phyloP scores from a whole-genome alignment of 2,797 vertebrate genomes.

The Perodicticus potto region DNA sequence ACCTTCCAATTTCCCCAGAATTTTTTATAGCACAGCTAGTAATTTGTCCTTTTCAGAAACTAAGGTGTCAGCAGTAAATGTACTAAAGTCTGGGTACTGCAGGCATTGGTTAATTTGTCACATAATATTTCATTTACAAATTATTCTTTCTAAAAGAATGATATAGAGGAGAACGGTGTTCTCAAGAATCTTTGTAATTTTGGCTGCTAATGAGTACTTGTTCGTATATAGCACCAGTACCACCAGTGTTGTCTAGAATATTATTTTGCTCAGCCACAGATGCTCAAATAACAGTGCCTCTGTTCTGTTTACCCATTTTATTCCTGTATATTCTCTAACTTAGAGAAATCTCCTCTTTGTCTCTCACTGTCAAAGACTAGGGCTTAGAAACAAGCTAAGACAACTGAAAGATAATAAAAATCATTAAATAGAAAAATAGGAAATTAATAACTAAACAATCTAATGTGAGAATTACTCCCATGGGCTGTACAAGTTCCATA shows the following conservation, averaged over 20 bases:
- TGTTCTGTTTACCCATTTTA: slow-evolving; percentile 63
- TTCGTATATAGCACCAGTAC: background rate
- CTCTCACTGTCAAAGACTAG: slow-evolving; percentile 63
- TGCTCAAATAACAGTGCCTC: background rate
- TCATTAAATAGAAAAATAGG: slow-evolving; percentile 48
- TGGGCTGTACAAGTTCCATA: slow-evolving; percentile 19
- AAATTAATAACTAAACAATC: slow-evolving; percentile 59
- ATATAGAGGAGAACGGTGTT: background rate
- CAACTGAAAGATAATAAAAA: slow-evolving; percentile 58
- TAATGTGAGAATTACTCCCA: background rate
- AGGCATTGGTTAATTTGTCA: background rate
- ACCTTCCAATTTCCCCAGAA: slow-evolving; percentile 54
- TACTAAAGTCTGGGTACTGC: background rate
- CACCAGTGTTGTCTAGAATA: slow-evolving; percentile 62
- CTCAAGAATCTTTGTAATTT: slow-evolving; percentile 55
- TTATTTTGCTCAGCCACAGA: slow-evolving; percentile 55
- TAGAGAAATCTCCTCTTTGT: slow-evolving; percentile 35
- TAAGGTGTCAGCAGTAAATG: slow-evolving; percentile 36
- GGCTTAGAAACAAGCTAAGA: slow-evolving; percentile 59
- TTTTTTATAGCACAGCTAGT: slow-evolving; percentile 63
- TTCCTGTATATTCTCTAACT: slow-evolving; percentile 60
- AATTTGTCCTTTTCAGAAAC: slow-evolving; percentile 60
- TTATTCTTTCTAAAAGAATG: slow-evolving; percentile 33
- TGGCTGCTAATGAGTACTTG: background rate
- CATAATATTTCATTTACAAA: slow-evolving; percentile 36